Evolutionary conservation across 2,113 vertebrate genomes (phyloP).

Genomic region (Zosterops hypoxanthus): DNA sequence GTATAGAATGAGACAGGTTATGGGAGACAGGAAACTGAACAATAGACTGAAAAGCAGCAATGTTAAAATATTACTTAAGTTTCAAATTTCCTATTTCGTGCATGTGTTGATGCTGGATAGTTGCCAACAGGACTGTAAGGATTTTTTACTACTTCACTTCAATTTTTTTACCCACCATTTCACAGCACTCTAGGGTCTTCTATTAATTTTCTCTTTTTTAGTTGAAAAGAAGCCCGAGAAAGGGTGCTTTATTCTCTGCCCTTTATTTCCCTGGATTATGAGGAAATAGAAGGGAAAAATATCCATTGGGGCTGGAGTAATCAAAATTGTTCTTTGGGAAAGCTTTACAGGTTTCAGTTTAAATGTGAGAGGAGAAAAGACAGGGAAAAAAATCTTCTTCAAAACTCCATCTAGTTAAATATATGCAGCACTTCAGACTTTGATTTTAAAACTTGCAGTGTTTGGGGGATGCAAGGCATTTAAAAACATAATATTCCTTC

Average conservation of each 20-base stretch:
- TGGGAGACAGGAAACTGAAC: neutral
- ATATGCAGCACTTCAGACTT: neutral
- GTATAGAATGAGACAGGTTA: neutral
- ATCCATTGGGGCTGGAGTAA: neutral
- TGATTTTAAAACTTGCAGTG: neutral
- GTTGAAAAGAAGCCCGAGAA: conserved; percentile 20
- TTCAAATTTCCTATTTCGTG: neutral
- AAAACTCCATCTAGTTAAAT: conserved; percentile 11
- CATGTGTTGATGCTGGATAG: neutral
- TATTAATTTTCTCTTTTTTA: neutral
- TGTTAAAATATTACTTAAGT: neutral
- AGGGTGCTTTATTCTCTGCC: conserved; percentile 19
- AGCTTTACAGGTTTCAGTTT: conserved; percentile 29
- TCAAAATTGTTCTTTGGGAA: conserved; percentile 32
- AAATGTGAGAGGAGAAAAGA: neutral
- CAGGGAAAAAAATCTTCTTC: neutral
- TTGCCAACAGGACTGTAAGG: neutral
- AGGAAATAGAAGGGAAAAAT: neutral
- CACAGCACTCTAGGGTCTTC: neutral
- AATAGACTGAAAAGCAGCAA: neutral
- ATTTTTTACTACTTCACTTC: neutral
- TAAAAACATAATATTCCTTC: neutral
- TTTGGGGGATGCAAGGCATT: neutral
- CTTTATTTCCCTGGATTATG: conserved; percentile 5
- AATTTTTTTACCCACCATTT: neutral